Conservation (phyloP, 1,140 invertebrate species). For the Halesus radiatus region DNA sequence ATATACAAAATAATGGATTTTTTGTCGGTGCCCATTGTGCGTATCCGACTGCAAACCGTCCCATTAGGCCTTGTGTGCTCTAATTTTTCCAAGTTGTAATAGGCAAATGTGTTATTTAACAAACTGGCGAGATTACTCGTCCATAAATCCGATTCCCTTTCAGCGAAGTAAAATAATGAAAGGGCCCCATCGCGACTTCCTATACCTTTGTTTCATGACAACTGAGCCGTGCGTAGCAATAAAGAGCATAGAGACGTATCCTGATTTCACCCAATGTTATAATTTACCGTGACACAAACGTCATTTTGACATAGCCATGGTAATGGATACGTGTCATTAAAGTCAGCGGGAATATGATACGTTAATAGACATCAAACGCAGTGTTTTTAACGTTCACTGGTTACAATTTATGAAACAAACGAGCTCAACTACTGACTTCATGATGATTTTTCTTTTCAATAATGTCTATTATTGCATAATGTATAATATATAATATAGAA, state of each 20-base stretch:
- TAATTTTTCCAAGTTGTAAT: conserved; percentile 13
- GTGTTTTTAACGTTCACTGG: no score
- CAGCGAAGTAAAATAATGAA: background rate
- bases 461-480: no score
- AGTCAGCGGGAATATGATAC: conserved; percentile 11
- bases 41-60: background rate
- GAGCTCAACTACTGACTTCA: no score
- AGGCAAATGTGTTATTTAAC: conserved; percentile 28
- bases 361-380: no score
- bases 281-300: conserved; percentile 10
- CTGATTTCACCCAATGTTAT: conserved; percentile 27
- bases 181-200: conserved; percentile 5
- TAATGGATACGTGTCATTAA: conserved; percentile 25
- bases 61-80: conserved; percentile 1
- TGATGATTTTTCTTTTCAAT: no score
- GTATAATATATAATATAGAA: no score
- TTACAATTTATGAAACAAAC: no score
- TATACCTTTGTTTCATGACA: background rate
- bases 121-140: conserved; percentile 4
- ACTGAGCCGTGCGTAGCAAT: conserved; percentile 19
- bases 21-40: background rate
- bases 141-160: conserved; percentile 20
- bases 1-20: no score
- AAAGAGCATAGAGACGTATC: background rate
- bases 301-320: background rate